These are phyloP conservation scores for Acinonyx jubatus DNA, from an alignment of 2,113 vertebrate species.

Conservation along the genomic window DNA sequence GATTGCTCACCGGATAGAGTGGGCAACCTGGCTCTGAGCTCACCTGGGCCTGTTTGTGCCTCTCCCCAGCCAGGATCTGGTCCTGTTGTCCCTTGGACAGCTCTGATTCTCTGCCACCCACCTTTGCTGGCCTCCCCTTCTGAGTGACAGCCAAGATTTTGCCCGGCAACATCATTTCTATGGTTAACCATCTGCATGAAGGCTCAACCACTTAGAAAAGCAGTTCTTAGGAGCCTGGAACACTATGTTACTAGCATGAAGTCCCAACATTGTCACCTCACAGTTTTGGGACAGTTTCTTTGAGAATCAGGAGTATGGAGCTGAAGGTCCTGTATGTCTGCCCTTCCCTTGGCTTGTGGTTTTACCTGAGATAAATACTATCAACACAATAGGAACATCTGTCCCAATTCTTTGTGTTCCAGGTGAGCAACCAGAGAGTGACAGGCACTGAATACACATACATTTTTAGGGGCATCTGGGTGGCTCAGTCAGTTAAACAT, in stretches of 20 bases:
- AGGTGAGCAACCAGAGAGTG: background rate
- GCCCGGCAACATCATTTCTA: background rate
- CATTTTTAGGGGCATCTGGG: background rate
- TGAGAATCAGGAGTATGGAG: background rate
- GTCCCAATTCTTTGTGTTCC: background rate
- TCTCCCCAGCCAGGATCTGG: background rate
- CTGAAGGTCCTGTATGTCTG: background rate
- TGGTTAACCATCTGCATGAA: background rate
- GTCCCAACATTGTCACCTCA: background rate
- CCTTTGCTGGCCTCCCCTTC: background rate
- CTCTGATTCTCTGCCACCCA: background rate
- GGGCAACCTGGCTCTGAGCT: background rate
- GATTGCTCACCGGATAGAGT: rapidly evolving
- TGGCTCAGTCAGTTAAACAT: too few species aligned
- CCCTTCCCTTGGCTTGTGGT: background rate
- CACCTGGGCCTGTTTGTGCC: background rate
- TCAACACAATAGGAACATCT: background rate
- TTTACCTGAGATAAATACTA: background rate
- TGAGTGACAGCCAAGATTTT: background rate
- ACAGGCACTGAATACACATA: rapidly evolving
- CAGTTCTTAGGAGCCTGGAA: background rate
- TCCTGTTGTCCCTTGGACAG: background rate
- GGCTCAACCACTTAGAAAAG: background rate
- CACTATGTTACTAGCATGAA: background rate
- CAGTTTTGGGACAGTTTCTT: background rate